Base-by-base conservation (phyloP, 2,113 vertebrate genomes). In the Spheniscus mendiculus region DNA sequence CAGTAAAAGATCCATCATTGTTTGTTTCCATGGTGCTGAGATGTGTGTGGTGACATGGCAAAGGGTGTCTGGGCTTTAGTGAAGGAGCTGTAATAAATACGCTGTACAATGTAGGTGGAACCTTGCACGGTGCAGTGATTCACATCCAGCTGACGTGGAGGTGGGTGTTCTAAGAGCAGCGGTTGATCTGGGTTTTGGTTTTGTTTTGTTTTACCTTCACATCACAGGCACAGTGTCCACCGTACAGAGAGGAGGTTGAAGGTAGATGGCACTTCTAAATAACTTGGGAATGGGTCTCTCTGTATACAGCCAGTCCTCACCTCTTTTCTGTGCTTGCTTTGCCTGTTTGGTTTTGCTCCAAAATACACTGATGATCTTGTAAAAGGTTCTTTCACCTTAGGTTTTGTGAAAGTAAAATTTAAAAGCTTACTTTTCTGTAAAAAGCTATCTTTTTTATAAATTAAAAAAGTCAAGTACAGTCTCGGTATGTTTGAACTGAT, bases 21-120 rank as follows among this genome's bases (percentile, higher is more conserved):
- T 50, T 78, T 87, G 89, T 94, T 94, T 94, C 95, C 87, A 32
- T 87, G 93, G 74, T 65, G 81, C 78, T 44, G 71, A 82, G 89
- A 26, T 81, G 61, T 67, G 65, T 85, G 78, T 82, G 85, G 62
- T 90, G 89, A 42, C 76, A 73, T 61, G 38, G 44, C 79, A 69
- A 25, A 76, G 42, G 65, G 47, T 73, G 30, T 50, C 7, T 7
- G 62, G 89, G 52, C 61, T 84, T 71, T 71, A 89, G 34, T 29
- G 66, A 72, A 67, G 76, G 50, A 74, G 56, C 76, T 49, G 36
- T 90, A 69, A 92, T 85, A 53, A 83, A 63, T 49, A 30, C 2
- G 8, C 23, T 15, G 61, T 34, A 21, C 2, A 4, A 11, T 12
- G 90, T 86, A 66, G 91, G 93, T 90, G 79, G 93, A 65, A 83